phyloP scores from a whole-genome alignment of 1,140 invertebrate species.

The Formica exsecta region DNA sequence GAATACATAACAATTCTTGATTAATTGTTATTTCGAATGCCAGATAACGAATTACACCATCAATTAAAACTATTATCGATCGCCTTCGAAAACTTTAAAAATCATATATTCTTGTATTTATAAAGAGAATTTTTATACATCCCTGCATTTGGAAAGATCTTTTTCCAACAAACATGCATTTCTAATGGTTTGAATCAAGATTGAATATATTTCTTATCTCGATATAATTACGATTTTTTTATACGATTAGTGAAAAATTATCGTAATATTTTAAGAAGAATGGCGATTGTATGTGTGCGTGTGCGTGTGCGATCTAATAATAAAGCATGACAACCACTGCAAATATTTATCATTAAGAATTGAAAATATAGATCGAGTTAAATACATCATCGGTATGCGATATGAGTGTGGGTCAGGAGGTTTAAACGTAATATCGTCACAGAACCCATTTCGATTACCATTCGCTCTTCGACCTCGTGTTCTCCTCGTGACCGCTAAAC shows the following conservation, averaged over 20 bases:
- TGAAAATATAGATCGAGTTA: not conserved
- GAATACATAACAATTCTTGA: constrained; percentile 49
- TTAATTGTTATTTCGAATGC: constrained; percentile 46
- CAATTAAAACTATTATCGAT: constrained; percentile 9
- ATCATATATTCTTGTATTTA: too few species aligned
- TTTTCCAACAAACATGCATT: not conserved
- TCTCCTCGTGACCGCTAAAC: constrained; percentile 36
- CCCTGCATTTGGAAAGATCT: too few species aligned
- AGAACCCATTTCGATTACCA: constrained; percentile 34
- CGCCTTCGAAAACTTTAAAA: not conserved
- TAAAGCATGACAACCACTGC: too few species aligned
- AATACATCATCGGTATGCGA: not conserved
- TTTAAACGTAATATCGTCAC: constrained; percentile 31
- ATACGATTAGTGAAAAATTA: not conserved
- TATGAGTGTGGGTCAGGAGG: constrained; percentile 41
- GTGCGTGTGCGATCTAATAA: not conserved
- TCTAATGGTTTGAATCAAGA: not conserved
- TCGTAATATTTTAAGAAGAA: not conserved
- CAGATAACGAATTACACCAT: constrained; percentile 25
- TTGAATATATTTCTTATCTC: not conserved
- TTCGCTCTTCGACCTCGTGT: constrained; percentile 46
- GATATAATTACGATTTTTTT: too few species aligned
- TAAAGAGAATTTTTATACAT: not conserved
- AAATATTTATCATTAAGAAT: not conserved
- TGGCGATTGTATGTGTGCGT: too few species aligned